Evolutionary conservation across 92 coral and sea anemone genomes (phyloP).

Genomic region (Micromussa lordhowensis): DNA sequence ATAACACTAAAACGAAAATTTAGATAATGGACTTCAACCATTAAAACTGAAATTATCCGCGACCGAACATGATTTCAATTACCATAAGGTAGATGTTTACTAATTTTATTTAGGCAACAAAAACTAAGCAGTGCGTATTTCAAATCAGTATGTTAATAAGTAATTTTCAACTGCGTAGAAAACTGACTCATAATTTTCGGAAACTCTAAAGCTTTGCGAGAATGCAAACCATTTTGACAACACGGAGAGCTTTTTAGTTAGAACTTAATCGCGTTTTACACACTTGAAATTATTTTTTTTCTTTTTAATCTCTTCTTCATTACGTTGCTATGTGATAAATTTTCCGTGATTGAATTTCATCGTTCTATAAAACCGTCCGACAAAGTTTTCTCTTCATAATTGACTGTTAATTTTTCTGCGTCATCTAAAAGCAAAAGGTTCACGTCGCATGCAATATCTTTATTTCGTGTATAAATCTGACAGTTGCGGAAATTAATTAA

Average conservation of each 20-base stretch:
- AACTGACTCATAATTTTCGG: not conserved
- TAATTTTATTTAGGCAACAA: no score
- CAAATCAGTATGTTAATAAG: not conserved
- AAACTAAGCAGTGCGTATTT: not conserved
- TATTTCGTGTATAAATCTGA: not conserved
- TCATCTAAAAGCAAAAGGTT: not conserved
- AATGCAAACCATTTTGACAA: not conserved
- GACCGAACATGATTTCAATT: no score
- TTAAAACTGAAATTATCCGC: no score
- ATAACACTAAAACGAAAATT: not conserved
- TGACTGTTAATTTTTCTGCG: not conserved
- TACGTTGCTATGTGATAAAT: not conserved
- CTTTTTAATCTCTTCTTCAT: not conserved
- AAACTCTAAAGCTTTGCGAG: not conserved
- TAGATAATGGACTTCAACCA: no score
- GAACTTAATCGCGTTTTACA: not conserved
- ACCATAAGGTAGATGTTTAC: no score
- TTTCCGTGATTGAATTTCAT: not conserved
- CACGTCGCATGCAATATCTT: not conserved
- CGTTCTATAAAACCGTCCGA: not conserved
- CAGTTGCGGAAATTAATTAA: not conserved
- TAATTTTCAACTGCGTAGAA: no score
- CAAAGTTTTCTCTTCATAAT: not conserved
- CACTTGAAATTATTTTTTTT: not conserved
- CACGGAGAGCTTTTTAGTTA: not conserved